Evolutionary conservation across 92 coral and sea anemone genomes (phyloP), one percentile per base, ranked within the genome.

Genomic region (Pocillopora meandrina): DNA sequence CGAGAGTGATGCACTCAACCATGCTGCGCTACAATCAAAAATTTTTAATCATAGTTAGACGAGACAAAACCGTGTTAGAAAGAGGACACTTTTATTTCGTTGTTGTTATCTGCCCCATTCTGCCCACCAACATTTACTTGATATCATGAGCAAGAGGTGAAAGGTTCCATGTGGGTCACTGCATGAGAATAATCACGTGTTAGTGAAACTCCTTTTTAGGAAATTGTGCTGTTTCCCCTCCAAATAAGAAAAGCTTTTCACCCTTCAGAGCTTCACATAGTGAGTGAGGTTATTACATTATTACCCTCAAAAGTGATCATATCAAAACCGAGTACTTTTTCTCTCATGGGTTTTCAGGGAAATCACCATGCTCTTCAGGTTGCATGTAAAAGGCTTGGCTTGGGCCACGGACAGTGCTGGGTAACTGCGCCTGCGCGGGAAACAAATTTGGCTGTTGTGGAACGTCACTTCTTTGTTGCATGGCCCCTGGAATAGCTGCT

Each of bases 271-370:
- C 85, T 81, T 60, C 74, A 69, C 85, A 58, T 69, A 60, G 85
- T 71, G 56, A 59, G 85, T 12, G 59, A 33, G 31, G 31, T 26
- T 3, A 14, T 33, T 52, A 49, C 23, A 55, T 15, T 3, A 67
- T 72, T 20, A 61, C 77, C 85, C 71, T 71, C 49, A 17, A 71
- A 71, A 82, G 61, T 62, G 55, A 71, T 19, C 13, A 52, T 23
- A 52, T 62, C 35, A 71, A 71, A 72, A n/a, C 63, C 62, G 11
- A 21, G 55, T 42, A 62, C 56, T 83, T 68, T 19, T 11, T 47
- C 42, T 12, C 23, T 90, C 76, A 88, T 71, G 93, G 93, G 58
- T 72, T 91, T 76, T 91, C 91, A 49, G 94, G 94, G 72, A 88
- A 91, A 35, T 67, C 73, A 14, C 92, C 92, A 65, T 81, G 36